phyloP scores from a whole-genome alignment of 2,797 vertebrate species.

The Poeciliopsis presidionis region DNA sequence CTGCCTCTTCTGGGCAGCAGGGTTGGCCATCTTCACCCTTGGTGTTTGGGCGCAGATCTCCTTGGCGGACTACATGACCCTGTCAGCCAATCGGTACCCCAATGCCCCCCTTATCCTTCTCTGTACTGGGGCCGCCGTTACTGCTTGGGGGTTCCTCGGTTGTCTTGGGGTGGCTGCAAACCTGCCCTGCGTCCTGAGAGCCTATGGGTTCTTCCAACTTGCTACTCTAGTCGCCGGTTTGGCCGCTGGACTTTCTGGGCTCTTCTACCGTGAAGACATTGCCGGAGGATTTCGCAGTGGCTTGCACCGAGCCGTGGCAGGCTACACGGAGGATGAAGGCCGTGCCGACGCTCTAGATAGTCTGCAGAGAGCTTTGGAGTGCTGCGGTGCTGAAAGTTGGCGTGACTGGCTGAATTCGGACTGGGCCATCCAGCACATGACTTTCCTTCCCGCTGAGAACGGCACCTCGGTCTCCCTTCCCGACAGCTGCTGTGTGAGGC shows the following conservation, averaged over 20 bases:
- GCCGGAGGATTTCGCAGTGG: slow-evolving; percentile 87
- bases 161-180: slow-evolving; percentile 89
- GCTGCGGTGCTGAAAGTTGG: slow-evolving; percentile 89
- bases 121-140: slow-evolving; percentile 80
- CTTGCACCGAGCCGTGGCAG: slow-evolving; percentile 80
- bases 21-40: slow-evolving; percentile 86
- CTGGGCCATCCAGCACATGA: slow-evolving; percentile 81
- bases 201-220: slow-evolving; percentile 86
- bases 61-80: slow-evolving; percentile 84
- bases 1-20: slow-evolving; percentile 89
- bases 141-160: slow-evolving; percentile 90
- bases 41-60: slow-evolving; percentile 89
- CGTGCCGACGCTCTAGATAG: slow-evolving; percentile 85
- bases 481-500: slow-evolving; percentile 86
- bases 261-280: slow-evolving; percentile 86
- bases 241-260: slow-evolving; percentile 84
- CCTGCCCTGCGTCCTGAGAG: slow-evolving; percentile 83
- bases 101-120: slow-evolving; percentile 86
- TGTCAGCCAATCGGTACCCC: slow-evolving; percentile 85
- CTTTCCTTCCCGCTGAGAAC: slow-evolving; percentile 67
- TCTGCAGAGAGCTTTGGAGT: slow-evolving; percentile 84
- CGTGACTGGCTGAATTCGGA: slow-evolving; percentile 87
- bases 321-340: slow-evolving; percentile 85
- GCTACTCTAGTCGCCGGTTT: slow-evolving; percentile 82
- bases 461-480: slow-evolving; percentile 82